Conservation (phyloP, 1,140 invertebrate genomes). For the Belonocnema kinseyi region DNA sequence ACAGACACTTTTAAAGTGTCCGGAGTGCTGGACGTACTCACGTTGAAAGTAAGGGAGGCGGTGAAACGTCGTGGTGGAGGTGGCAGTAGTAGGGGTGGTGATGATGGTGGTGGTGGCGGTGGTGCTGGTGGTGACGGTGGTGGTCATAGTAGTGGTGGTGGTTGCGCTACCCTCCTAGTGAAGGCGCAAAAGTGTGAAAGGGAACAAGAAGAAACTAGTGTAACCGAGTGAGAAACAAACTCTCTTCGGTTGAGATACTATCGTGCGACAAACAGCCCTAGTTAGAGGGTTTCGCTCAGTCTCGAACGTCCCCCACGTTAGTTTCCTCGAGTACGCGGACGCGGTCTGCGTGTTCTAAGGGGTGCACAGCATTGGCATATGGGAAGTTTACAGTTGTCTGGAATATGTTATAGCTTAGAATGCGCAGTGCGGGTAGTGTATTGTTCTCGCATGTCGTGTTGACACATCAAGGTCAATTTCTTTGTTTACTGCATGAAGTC, state of each 20-base stretch:
- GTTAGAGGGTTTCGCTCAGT: slow-evolving; percentile 38
- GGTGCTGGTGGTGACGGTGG: slow-evolving; percentile 36
- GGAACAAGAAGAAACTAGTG: background rate
- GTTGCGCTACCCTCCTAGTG: background rate
- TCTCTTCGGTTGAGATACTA: slow-evolving; percentile 31
- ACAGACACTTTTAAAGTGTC: background rate
- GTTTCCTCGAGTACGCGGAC: slow-evolving; percentile 5
- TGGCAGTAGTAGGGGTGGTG: slow-evolving; percentile 30
- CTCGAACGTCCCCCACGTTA: slow-evolving; percentile 24
- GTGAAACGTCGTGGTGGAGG: slow-evolving; percentile 30
- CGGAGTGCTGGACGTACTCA: slow-evolving; percentile 25
- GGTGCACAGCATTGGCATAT: background rate
- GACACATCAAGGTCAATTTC: no score
- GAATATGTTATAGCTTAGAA: background rate
- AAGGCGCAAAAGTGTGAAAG: background rate
- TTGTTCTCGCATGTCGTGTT: background rate
- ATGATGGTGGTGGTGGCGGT: slow-evolving; percentile 33
- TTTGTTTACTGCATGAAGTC: no score
- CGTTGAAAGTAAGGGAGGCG: slow-evolving; percentile 4
- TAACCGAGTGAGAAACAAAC: slow-evolving; percentile 42
- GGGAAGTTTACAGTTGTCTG: background rate
- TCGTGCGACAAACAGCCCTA: slow-evolving; percentile 38
- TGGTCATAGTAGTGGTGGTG: slow-evolving; percentile 36
- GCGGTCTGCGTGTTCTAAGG: background rate
- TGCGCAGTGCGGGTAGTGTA: background rate